Base-by-base conservation (phyloP, 1,140 invertebrate genomes). In the Brachionus koreanus region DNA sequence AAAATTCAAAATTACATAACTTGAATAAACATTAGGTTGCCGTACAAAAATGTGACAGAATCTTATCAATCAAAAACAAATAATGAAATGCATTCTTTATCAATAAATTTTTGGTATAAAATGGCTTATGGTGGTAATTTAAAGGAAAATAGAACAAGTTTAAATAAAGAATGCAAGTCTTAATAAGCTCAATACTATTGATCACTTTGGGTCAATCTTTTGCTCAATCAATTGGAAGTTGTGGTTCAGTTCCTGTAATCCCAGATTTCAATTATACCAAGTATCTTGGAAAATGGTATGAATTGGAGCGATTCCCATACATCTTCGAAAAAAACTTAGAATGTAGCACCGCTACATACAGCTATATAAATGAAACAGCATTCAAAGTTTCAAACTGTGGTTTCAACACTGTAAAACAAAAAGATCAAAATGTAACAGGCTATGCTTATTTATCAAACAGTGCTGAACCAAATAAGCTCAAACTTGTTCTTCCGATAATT, bases 211-310 rank as follows among this genome's bases (percentile, higher is more conserved):
- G 49, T 42, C 46, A 79, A 37, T 13, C 12, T 35, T 42, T 23
- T 25, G 76, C 76, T 35, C 49, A 65, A 57, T 29, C 49, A 4
- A 33, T 43, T n/a, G 76, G 76, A 37, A 61, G 16, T 6, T 79
- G 76, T 35, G n/a, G 29, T 12, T 19, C 33, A 13, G 37, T 52
- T 13, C 52, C 76, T 25, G 76, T 79, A 5, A 5, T 79, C 2
- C 33, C 23, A 23, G 49, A 61, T 43, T 79, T 79, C 25, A 49
- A 79, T 42, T 2, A 10, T n/a, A 23, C 49, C 16, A 39, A 16
- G 25, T 79, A 79, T 35, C 25, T 61, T 9, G 76, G 76, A 13
- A 79, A 65, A 57, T 79, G 76, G 76, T 79, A 9, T 16, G 76
- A 79, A 29, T 25, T 79, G 16, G 76, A 79, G 25, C 35, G 76